Evolutionary conservation across 2,888 invertebrate genomes (phyloP).

Genomic region (Galeopsomyia nigrocyanea): DNA sequence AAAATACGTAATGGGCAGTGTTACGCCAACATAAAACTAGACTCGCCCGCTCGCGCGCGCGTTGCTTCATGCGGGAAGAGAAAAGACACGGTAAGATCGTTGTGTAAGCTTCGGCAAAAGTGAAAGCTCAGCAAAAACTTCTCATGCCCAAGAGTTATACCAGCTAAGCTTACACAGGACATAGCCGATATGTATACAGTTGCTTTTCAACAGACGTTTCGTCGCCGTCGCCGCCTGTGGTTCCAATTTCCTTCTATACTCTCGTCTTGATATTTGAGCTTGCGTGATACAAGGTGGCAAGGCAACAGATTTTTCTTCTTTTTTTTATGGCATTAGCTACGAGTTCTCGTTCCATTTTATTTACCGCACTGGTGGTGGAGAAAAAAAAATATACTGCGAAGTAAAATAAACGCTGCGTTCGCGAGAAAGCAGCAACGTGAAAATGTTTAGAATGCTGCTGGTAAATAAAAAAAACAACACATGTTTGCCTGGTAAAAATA

Average conservation of each 20-base stretch:
- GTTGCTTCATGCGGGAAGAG: neutral
- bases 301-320: neutral
- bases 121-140: constrained; percentile 56
- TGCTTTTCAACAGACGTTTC: constrained; percentile 23
- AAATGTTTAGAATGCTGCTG: too few species aligned
- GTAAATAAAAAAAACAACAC: too few species aligned
- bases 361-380: too few species aligned
- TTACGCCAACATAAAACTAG: constrained; percentile 25
- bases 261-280: neutral
- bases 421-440: too few species aligned
- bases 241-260: neutral
- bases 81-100: neutral
- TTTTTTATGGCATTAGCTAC: constrained; percentile 6
- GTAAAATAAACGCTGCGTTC: too few species aligned
- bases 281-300: constrained; percentile 10
- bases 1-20: constrained; percentile 52
- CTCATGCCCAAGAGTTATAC: constrained; percentile 16
- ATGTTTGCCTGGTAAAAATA: too few species aligned
- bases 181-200: constrained; percentile 29
- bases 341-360: neutral
- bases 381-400: too few species aligned
- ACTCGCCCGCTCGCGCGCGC: too few species aligned
- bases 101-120: constrained; percentile 47
- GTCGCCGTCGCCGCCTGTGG: neutral
- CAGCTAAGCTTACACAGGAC: constrained; percentile 1